These are phyloP conservation scores for Panopea generosa DNA, from an alignment of 2,888 invertebrate species.

Conservation along the genomic window DNA sequence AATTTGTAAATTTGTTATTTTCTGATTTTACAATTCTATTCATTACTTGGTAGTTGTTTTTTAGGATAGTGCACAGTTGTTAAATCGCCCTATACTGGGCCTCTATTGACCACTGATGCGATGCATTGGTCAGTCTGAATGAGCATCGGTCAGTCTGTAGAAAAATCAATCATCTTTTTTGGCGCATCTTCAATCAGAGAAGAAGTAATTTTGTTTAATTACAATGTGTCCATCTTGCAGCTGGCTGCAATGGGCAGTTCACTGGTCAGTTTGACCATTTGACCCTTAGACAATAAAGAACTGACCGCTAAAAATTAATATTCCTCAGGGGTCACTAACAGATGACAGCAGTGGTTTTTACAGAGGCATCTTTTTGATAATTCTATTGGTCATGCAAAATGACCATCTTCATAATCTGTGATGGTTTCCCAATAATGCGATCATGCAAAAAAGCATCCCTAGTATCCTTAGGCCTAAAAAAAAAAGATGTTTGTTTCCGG, in stretches of 20 bases:
- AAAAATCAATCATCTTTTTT: conserved; percentile 48
- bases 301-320: conserved; percentile 69
- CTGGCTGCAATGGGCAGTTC: conserved; percentile 49
- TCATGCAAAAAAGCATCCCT: too few relatives aligned
- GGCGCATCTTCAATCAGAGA: conserved; percentile 60
- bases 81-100: background rate
- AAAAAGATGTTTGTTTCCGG: too few relatives aligned
- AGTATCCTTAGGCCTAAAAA: too few relatives aligned
- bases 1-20: too few relatives aligned
- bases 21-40: too few relatives aligned
- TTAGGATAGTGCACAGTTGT: too few relatives aligned
- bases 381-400: conserved; percentile 35
- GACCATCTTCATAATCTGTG: background rate
- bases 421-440: background rate
- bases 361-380: conserved; percentile 39
- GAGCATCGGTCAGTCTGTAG: conserved; percentile 12
- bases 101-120: conserved; percentile 17
- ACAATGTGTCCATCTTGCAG: conserved; percentile 50
- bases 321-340: conserved; percentile 47
- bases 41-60: too few relatives aligned
- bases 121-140: too few relatives aligned
- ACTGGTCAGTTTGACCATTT: conserved; percentile 64
- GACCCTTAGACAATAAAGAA: conserved; percentile 64
- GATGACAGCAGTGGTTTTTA: conserved; percentile 48
- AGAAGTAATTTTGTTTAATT: conserved; percentile 66